phyloP scores from a whole-genome alignment of 2,113 vertebrate genomes.

The Tragelaphus imberbis region DNA sequence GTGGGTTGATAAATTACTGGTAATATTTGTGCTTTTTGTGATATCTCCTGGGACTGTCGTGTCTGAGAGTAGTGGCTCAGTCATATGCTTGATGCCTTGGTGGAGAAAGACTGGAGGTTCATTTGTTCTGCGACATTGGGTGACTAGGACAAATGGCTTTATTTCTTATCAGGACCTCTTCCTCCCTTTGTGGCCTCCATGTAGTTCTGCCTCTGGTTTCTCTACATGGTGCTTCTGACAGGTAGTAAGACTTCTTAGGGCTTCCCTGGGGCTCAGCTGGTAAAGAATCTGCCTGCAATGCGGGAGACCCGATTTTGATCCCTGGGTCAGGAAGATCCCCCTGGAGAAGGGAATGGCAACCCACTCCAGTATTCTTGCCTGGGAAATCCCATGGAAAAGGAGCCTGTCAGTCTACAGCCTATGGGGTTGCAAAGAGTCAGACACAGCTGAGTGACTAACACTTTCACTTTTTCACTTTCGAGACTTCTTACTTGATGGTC shows the following conservation, averaged over 20 bases:
- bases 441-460: not conserved
- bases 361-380: not conserved
- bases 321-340: not conserved
- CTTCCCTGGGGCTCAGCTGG: not conserved
- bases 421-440: not conserved
- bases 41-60: too few species aligned
- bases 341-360: not conserved
- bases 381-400: not conserved
- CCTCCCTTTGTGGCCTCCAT: not conserved
- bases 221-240: not conserved
- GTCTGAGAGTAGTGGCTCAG: not conserved
- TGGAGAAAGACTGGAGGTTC: not conserved
- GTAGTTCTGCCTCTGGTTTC: not conserved
- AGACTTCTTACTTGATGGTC: not conserved
- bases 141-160: too few species aligned
- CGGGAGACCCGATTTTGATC: not conserved
- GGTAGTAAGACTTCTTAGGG: not conserved
- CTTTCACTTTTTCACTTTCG: not conserved
- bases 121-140: not conserved
- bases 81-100: not conserved
- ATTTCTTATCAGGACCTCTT: not conserved
- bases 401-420: not conserved
- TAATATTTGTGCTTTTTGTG: not conserved
- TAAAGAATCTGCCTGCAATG: not conserved
- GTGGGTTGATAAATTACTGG: not conserved